Evolutionary conservation across 2,888 invertebrate genomes (phyloP).

Genomic region (Barypeithes pellucidus): DNA sequence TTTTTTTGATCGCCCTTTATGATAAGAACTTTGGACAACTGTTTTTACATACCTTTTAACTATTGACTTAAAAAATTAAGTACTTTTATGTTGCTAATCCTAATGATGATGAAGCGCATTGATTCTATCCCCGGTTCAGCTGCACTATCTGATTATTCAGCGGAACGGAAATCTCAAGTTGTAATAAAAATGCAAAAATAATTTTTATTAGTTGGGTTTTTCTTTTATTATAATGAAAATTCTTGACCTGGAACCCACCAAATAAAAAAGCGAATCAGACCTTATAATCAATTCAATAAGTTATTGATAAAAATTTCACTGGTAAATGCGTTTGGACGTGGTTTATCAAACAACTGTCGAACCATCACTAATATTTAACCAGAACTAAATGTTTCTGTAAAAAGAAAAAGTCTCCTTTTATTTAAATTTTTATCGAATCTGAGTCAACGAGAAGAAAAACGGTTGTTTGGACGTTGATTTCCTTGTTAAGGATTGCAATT

Average conservation of each 20-base stretch:
- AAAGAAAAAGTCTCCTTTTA: constrained; percentile 27
- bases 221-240: neutral
- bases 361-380: constrained; percentile 46
- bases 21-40: too few relatives aligned
- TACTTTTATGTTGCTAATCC: too few relatives aligned
- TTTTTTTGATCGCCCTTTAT: too few relatives aligned
- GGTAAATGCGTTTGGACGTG: constrained; percentile 45
- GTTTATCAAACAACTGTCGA: constrained; percentile 47
- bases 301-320: constrained; percentile 49
- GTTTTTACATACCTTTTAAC: too few relatives aligned
- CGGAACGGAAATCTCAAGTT: neutral
- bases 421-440: constrained; percentile 25
- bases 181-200: neutral
- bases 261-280: constrained; percentile 36
- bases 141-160: too few relatives aligned
- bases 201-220: too few relatives aligned
- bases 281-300: constrained; percentile 46
- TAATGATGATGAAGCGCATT: too few relatives aligned
- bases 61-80: too few relatives aligned
- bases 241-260: constrained; percentile 43
- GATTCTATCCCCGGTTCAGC: too few relatives aligned
- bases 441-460: constrained; percentile 3
- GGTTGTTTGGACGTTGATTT: neutral
- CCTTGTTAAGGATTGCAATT: constrained; percentile 3
- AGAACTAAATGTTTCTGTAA: constrained; percentile 36